Evolutionary conservation across 2,888 invertebrate species (phyloP).

Genomic region (Brachycybe producta): DNA sequence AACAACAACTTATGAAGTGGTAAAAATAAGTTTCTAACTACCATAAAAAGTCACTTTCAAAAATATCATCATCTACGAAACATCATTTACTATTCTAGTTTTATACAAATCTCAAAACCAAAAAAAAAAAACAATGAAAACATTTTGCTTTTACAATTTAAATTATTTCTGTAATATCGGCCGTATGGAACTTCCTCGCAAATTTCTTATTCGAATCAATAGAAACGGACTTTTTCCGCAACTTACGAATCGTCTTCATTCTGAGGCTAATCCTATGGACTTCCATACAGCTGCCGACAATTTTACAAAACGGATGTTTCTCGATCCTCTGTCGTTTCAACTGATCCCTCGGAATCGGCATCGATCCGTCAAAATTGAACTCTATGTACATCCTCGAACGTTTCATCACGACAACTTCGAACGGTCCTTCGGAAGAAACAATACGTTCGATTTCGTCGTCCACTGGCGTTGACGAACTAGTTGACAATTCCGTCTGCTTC

Average conservation of each 20-base stretch:
- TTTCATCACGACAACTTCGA: conserved; percentile 9
- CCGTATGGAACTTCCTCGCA: too few relatives aligned
- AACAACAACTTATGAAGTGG: too few relatives aligned
- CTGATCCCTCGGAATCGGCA: conserved; percentile 14
- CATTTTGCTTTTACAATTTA: too few relatives aligned
- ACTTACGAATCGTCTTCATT: conserved; percentile 14
- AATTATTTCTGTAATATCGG: too few relatives aligned
- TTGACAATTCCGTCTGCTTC: conserved; percentile 5
- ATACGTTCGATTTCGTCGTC: neutral
- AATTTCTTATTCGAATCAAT: too few relatives aligned
- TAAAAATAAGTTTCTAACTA: too few relatives aligned
- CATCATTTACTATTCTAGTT: too few relatives aligned
- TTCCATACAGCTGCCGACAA: neutral
- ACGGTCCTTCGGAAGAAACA: conserved; percentile 1
- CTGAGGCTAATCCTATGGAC: conserved; percentile 7
- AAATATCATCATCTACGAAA: too few relatives aligned
- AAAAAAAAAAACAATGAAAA: too few relatives aligned
- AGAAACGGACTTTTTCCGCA: too few relatives aligned
- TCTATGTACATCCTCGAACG: conserved; percentile 11
- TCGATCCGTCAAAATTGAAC: conserved; percentile 21
- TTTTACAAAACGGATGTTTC: neutral
- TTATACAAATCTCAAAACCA: too few relatives aligned
- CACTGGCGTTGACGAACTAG: neutral
- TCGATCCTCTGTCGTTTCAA: conserved; percentile 15
- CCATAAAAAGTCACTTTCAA: too few relatives aligned